phyloP scores from a whole-genome alignment of 2,113 vertebrate genomes.

The Bagarius yarrelli region DNA sequence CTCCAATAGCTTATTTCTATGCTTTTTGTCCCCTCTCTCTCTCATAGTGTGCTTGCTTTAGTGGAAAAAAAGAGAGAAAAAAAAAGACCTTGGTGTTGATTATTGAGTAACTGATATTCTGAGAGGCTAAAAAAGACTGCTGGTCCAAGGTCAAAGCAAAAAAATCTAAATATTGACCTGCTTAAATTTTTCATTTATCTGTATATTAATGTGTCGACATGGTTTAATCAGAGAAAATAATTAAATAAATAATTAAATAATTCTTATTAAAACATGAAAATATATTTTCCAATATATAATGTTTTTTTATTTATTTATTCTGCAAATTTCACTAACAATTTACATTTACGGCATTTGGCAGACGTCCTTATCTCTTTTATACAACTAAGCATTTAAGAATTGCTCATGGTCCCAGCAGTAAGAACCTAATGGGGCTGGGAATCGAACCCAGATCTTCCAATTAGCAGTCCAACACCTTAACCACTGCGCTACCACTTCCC shows the following conservation, averaged over 20 bases:
- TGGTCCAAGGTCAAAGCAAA: conserved; percentile 29
- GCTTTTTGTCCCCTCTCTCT: background rate
- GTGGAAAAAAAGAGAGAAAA: conserved; percentile 39
- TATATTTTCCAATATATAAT: background rate
- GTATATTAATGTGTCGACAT: background rate
- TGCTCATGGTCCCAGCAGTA: too few species aligned
- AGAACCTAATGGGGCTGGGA: too few species aligned
- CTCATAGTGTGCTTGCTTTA: conserved; percentile 12
- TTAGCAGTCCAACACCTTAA: too few species aligned
- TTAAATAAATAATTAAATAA: too few species aligned
- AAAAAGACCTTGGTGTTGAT: conserved; percentile 51
- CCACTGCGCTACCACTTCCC: background rate
- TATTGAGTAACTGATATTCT: conserved; percentile 49
- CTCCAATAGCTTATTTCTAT: background rate
- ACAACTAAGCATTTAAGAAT: too few species aligned
- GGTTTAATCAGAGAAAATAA: background rate
- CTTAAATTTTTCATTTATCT: conserved; percentile 1
- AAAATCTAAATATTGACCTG: background rate
- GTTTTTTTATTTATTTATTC: background rate
- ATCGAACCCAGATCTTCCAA: too few species aligned
- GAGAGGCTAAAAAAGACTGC: conserved; percentile 2
- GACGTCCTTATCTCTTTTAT: too few species aligned
- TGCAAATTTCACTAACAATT: background rate
- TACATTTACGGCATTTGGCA: too few species aligned
- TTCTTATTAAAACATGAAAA: background rate